Base-by-base conservation (phyloP, 2,113 vertebrate species). In the Chionomys nivalis region DNA sequence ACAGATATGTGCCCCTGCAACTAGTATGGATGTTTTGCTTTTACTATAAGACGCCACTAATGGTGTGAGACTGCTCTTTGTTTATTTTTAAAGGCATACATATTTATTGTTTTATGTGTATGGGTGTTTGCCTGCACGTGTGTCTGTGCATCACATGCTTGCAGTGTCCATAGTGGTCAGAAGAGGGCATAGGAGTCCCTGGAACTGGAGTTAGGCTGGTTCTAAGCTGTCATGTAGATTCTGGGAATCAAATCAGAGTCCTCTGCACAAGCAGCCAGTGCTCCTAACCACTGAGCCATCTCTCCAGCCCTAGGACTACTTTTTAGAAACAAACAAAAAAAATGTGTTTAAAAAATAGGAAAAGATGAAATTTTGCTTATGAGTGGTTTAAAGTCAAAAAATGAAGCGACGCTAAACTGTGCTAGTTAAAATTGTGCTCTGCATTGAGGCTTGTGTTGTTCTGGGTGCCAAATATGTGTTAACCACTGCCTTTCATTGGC, bases 311-410 rank as follows among this genome's bases (percentile, higher is more conserved):
- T 86, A 44, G 19, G 28, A 36, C 17, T 86, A 10, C 28, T n/a
- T 76, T 76, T 65, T 10, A 90, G 55, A 31, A 42, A 42, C 13
- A 58, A 58, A 58, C 17, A 93, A 58, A 23, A 13, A 87, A 49
- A 58, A n/a, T 89, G 24, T 76, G 24, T 66, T 68, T 2, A 65
- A 44, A 70, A 79, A 47, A 73, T 9, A 82, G 36, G 13, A 28
- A 44, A 39, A 52, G 7, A 44, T 65, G 86, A 87, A 58, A 72
- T 86, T 85, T 58, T 10, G 11, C 47, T 49, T 75, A 28, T 36
- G 23, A 85, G 33, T 81, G 9, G 75, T 42, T 36, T 86, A 66
- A 75, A 93, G 28, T 91, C 16, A 89, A 63, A 95, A 96, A 92
- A 77, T 10, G 4, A 83, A 81, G 47, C 19, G 23, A 4, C 73